These are phyloP conservation scores for Balearica regulorum DNA, from an alignment of 2,797 vertebrate genomes.

Conservation along the genomic window DNA sequence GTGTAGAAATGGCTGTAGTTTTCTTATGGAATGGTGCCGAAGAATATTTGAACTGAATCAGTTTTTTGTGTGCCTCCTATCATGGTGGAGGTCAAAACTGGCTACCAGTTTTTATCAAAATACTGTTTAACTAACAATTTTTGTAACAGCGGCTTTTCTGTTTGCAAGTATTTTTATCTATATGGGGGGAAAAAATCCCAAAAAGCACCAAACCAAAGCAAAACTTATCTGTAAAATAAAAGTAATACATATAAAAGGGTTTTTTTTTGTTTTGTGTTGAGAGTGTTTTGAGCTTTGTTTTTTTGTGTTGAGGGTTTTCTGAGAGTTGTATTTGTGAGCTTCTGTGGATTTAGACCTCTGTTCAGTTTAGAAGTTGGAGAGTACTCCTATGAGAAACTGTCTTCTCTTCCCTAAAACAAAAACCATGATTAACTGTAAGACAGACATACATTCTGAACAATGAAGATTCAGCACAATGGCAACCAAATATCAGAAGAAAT, in stretches of 20 bases:
- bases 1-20: not conserved
- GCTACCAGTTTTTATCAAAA: not conserved
- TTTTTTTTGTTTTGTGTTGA: not conserved
- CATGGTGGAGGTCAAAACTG: not conserved
- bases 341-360: not conserved
- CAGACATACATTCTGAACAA: not conserved
- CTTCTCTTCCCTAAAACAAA: not conserved
- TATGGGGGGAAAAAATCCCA: fast-evolving
- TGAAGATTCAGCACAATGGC: not conserved
- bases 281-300: too few relatives aligned
- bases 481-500: not conserved
- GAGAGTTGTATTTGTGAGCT: not conserved
- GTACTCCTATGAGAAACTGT: not conserved
- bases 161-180: not conserved
- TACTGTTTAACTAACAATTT: not conserved
- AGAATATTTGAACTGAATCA: not conserved
- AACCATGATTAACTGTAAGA: not conserved
- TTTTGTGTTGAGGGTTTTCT: too few relatives aligned
- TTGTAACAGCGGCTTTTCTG: not conserved
- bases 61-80: not conserved
- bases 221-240: not conserved
- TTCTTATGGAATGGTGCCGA: not conserved
- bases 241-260: not conserved
- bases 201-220: too few relatives aligned
- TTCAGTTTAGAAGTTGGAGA: not conserved